Percentiles rank a stretch among this genome's conserved stretches.
Evolutionary conservation across 2,797 vertebrate species (phyloP).

Genomic region (Sphenopsis melanotis): DNA sequence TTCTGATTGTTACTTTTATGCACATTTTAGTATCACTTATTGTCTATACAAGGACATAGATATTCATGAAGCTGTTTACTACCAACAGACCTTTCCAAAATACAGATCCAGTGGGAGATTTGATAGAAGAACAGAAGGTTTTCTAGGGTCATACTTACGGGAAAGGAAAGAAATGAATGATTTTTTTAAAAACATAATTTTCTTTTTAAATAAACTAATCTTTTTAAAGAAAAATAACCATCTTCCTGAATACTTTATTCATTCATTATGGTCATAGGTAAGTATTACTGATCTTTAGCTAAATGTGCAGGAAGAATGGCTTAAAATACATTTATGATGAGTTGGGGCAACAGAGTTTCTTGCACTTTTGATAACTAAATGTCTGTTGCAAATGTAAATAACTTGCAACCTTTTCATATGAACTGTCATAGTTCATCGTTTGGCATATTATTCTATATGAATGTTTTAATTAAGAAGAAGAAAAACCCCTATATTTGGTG

Average conservation of each 20-base stretch:
- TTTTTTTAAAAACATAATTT: not conserved
- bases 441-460: not conserved
- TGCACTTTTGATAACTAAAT: not conserved
- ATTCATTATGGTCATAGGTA: not conserved
- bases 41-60: not conserved
- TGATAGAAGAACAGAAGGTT: not conserved
- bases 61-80: not conserved
- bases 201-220: not conserved
- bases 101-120: not conserved
- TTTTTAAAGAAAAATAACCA: not conserved
- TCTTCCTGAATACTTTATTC: not conserved
- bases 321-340: not conserved
- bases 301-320: not conserved
- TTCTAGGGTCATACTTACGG: not conserved
- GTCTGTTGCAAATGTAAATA: not conserved
- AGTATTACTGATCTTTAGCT: not conserved
- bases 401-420: not conserved
- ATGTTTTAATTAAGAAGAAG: not conserved
- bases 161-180: not conserved
- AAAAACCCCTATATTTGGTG: accelerated
- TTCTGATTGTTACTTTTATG: not conserved
- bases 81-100: not conserved
- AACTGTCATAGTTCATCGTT: not conserved
- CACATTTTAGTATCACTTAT: not conserved
- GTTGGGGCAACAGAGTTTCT: not conserved